These are phyloP conservation scores for Aporophyla nigra DNA, from an alignment of 2,888 invertebrate genomes.

Conservation along the genomic window DNA sequence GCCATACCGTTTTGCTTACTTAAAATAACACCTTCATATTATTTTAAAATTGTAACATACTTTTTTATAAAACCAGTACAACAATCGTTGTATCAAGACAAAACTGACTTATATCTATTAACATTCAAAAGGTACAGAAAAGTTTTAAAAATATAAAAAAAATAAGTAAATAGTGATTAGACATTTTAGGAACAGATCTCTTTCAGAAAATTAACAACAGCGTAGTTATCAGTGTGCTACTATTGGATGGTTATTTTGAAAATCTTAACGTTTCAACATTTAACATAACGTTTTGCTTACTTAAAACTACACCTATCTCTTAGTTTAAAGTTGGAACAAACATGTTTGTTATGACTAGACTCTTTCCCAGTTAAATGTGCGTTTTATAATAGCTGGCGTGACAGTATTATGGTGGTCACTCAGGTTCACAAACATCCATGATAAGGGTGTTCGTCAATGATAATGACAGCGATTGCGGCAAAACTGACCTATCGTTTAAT, in stretches of 20 bases:
- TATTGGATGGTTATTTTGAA: neutral
- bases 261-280: neutral
- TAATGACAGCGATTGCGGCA: no score
- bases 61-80: no score
- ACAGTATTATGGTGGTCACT: neutral
- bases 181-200: neutral
- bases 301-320: neutral
- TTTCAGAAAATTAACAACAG: slow-evolving; percentile 2
- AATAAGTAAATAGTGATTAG: slow-evolving; percentile 35
- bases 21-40: no score
- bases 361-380: neutral
- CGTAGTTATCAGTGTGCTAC: neutral
- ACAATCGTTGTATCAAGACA: no score
- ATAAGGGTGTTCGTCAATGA: neutral
- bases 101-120: slow-evolving; percentile 5
- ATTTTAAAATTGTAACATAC: no score
- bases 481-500: no score
- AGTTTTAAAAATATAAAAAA: slow-evolving; percentile 31
- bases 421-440: neutral
- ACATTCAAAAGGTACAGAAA: slow-evolving; percentile 41
- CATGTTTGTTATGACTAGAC: neutral
- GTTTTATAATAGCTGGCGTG: neutral
- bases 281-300: neutral
- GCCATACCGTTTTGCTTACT: no score
- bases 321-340: neutral